Evolutionary conservation across 2,888 invertebrate genomes (phyloP).

Genomic region (Cryptocephalus primarius): DNA sequence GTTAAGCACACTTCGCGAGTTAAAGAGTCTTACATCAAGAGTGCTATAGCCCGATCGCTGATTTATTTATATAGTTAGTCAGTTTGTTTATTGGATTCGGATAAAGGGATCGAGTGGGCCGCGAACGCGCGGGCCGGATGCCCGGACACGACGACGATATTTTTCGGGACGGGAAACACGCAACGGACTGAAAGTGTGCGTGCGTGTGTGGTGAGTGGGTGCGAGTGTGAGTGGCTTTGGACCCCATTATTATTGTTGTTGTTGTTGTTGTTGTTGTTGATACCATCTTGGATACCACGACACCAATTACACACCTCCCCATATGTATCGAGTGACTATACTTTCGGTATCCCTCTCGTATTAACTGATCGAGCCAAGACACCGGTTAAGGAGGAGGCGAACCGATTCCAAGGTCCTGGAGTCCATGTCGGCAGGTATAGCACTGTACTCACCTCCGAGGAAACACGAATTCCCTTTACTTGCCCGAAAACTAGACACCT

Average conservation of each 20-base stretch:
- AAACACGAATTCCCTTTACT: too few relatives aligned
- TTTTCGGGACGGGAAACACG: too few relatives aligned
- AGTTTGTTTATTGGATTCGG: constrained; percentile 42
- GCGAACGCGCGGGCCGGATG: constrained; percentile 32
- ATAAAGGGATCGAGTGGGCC: constrained; percentile 33
- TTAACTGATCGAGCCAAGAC: too few relatives aligned
- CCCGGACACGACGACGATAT: background rate
- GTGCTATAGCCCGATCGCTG: constrained; percentile 40
- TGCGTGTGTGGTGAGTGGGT: constrained; percentile 2
- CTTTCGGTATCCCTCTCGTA: background rate
- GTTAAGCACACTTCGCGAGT: constrained; percentile 40
- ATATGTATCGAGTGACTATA: constrained; percentile 12
- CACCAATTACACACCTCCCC: background rate
- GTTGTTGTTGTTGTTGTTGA: too few relatives aligned
- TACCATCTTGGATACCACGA: too few relatives aligned
- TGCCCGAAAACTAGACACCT: too few relatives aligned
- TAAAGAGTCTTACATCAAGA: constrained; percentile 43
- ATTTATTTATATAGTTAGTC: constrained; percentile 43
- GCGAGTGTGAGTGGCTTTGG: constrained; percentile 9
- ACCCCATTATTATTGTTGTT: too few relatives aligned
- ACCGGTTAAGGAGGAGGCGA: too few relatives aligned
- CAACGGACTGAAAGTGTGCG: constrained; percentile 1
- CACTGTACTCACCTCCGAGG: background rate
- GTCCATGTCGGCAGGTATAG: constrained; percentile 36
- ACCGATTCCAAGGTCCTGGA: constrained; percentile 25